Conservation (phyloP, 2,888 invertebrate genomes). For the Patella depressa region DNA sequence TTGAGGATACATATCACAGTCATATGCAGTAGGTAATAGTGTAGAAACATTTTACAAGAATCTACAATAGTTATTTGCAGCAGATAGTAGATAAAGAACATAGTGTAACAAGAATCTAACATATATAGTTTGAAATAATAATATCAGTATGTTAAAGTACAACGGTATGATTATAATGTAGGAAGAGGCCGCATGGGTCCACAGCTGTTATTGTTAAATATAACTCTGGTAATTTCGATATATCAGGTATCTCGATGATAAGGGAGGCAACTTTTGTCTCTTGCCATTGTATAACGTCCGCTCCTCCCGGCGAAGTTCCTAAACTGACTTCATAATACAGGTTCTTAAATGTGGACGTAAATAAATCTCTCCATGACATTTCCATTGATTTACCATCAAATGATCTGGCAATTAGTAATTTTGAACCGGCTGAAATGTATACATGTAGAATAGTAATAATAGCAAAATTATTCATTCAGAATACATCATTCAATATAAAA, state of each 20-base stretch:
- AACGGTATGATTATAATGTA: background rate
- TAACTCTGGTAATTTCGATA: background rate
- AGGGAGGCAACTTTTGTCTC: background rate
- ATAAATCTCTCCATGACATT: background rate
- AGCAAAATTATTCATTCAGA: no score
- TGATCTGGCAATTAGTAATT: background rate
- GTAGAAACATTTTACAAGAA: no score
- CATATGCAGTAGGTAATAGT: no score
- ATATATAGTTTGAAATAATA: no score
- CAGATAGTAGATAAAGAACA: no score
- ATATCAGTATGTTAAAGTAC: background rate
- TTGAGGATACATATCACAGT: no score
- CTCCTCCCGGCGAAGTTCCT: background rate
- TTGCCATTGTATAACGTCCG: background rate
- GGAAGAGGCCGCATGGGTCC: background rate
- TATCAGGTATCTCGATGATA: background rate
- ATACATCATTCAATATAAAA: no score
- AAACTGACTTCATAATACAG: slow-evolving; percentile 4
- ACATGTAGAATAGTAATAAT: background rate
- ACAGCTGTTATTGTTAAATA: background rate
- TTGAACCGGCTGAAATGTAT: no score
- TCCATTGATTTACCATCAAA: slow-evolving; percentile 1
- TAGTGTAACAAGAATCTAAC: no score
- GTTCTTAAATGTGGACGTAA: background rate
- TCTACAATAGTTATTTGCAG: no score